Evolutionary conservation across 2,888 invertebrate species (phyloP).

Genomic region (Leptopilina syphax): DNA sequence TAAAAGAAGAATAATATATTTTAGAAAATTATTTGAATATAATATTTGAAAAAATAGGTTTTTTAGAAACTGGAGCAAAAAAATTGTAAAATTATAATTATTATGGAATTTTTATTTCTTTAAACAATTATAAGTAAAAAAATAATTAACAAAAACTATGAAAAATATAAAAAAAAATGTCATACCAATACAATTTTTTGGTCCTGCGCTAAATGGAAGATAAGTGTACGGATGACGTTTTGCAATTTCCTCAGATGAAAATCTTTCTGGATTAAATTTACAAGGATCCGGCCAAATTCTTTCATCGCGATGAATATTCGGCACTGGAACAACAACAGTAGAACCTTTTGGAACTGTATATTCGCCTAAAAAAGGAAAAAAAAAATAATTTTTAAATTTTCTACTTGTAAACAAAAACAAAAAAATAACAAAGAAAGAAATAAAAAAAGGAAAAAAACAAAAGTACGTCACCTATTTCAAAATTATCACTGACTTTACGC

Average conservation of each 20-base stretch:
- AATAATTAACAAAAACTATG: no score
- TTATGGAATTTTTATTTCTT: no score
- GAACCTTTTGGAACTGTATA: neutral
- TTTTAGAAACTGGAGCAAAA: no score
- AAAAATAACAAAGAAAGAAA: no score
- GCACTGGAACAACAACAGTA: no score
- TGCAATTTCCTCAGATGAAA: slow-evolving; percentile 12
- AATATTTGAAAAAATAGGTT: no score
- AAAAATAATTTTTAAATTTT: no score
- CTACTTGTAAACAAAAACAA: no score
- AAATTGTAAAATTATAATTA: no score
- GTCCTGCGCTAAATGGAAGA: slow-evolving; percentile 13
- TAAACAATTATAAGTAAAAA: no score
- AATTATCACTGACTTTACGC: neutral
- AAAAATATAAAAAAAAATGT: no score
- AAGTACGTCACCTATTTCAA: neutral
- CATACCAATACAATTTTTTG: slow-evolving; percentile 11
- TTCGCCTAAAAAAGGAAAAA: neutral
- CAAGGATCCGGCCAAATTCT: neutral
- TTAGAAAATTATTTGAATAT: no score
- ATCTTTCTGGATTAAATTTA: slow-evolving; percentile 28
- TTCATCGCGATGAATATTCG: slow-evolving; percentile 2
- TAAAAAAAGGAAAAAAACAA: neutral
- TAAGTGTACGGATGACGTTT: slow-evolving; percentile 15
- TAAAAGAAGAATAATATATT: neutral